Evolutionary conservation across 2,113 vertebrate species (phyloP).

Genomic region (Corynorhinus townsendii): DNA sequence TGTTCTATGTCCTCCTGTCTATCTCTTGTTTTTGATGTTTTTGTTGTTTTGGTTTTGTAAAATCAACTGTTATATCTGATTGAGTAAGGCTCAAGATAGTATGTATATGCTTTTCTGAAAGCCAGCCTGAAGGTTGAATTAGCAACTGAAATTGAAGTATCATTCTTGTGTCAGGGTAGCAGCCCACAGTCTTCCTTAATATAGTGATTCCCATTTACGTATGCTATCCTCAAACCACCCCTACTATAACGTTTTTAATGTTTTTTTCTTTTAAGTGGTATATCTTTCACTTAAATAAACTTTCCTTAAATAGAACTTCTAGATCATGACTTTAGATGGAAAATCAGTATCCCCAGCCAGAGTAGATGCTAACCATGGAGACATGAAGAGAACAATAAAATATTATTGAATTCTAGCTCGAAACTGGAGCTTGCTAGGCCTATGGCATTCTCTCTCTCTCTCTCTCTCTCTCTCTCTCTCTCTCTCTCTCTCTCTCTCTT

Average conservation of each 20-base stretch:
- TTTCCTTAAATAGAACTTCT: constrained; percentile 1
- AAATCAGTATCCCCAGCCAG: neutral
- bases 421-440: neutral
- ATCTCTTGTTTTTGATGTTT: neutral
- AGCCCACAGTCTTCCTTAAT: constrained; percentile 30
- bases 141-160: neutral
- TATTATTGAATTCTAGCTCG: neutral
- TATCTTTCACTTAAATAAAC: constrained; percentile 18
- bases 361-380: neutral
- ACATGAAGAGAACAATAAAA: neutral
- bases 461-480: neutral
- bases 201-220: constrained; percentile 3
- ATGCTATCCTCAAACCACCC: neutral
- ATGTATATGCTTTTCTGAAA: neutral
- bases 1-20: neutral
- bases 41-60: neutral
- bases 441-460: neutral
- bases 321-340: neutral
- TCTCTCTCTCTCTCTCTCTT: neutral
- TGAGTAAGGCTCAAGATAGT: neutral
- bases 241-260: neutral
- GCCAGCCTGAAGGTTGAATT: neutral
- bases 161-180: neutral
- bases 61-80: neutral
- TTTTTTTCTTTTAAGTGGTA: constrained; percentile 19